Evolutionary conservation across 2,113 vertebrate genomes (phyloP).

Genomic region (Campylorhamphus procurvoides): DNA sequence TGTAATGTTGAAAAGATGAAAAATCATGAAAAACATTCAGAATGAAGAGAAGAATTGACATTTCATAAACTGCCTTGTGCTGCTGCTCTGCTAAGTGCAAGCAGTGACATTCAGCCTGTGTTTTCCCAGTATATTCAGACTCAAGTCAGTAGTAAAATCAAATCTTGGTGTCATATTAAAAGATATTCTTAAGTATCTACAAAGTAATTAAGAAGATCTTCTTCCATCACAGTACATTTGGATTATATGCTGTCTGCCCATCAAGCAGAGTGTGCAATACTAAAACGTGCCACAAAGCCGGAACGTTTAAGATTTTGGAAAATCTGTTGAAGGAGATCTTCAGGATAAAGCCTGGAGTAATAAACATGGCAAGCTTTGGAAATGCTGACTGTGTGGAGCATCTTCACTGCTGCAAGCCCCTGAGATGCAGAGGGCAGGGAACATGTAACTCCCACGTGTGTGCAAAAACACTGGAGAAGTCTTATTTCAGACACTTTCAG

Average conservation of each 20-base stretch:
- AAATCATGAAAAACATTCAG: not conserved
- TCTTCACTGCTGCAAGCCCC: not conserved
- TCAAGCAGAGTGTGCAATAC: not conserved
- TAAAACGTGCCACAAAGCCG: not conserved
- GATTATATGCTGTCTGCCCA: not conserved
- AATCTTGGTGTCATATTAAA: not conserved
- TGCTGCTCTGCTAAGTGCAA: not conserved
- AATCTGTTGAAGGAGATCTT: not conserved
- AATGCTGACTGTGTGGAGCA: not conserved
- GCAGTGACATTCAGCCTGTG: not conserved
- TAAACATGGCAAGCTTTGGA: not conserved
- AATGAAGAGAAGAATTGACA: not conserved
- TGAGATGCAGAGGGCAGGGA: not conserved
- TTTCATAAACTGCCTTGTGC: not conserved
- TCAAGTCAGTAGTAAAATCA: not conserved
- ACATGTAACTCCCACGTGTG: not conserved
- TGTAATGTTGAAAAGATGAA: not conserved
- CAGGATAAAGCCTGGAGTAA: accelerated
- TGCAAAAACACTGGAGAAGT: not conserved
- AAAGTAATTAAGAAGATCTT: not conserved
- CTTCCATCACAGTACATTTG: not conserved
- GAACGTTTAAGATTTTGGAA: not conserved
- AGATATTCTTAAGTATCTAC: not conserved
- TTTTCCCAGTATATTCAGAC: not conserved
- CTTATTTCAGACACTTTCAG: not conserved